phyloP scores from a whole-genome alignment of 1,140 invertebrate genomes.

The Andrena cerasifolii region DNA sequence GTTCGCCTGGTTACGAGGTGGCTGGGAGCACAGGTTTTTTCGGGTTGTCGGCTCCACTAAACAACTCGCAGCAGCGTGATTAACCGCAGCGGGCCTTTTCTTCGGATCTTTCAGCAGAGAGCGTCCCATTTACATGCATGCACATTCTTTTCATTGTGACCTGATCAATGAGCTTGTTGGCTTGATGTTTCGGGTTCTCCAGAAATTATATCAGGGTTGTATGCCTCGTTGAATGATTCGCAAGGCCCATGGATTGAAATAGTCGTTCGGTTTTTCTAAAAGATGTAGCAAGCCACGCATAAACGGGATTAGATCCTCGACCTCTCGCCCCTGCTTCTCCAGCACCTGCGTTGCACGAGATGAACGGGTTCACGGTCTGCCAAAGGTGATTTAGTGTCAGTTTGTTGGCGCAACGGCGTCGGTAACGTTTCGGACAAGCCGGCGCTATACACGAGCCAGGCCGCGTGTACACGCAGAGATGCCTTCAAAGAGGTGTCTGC shows the following conservation, averaged over 20 bases:
- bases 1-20: slow-evolving; percentile 64
- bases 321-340: slow-evolving; percentile 11
- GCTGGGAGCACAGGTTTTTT: not conserved
- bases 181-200: too few species aligned
- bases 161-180: too few species aligned
- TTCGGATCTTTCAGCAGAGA: not conserved
- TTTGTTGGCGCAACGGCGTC: slow-evolving; percentile 70
- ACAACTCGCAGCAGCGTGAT: not conserved
- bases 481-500: not conserved
- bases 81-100: not conserved
- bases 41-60: not conserved
- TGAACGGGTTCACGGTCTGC: slow-evolving; percentile 68
- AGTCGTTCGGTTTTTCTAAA: slow-evolving; percentile 41
- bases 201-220: too few species aligned
- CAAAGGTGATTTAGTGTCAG: slow-evolving; percentile 78
- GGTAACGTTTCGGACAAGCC: slow-evolving; percentile 44
- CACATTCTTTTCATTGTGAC: slow-evolving; percentile 33
- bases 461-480: slow-evolving; percentile 6
- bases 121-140: slow-evolving; percentile 30
- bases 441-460: slow-evolving; percentile 28
- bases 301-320: slow-evolving; percentile 45
- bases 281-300: slow-evolving; percentile 41
- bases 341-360: slow-evolving; percentile 67
- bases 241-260: slow-evolving; percentile 19
- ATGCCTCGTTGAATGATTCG: slow-evolving; percentile 47